Evolutionary conservation across 1,140 invertebrate genomes (phyloP), one percentile per base, ranked within the genome.

Genomic region (Leptoteleia sp.): DNA sequence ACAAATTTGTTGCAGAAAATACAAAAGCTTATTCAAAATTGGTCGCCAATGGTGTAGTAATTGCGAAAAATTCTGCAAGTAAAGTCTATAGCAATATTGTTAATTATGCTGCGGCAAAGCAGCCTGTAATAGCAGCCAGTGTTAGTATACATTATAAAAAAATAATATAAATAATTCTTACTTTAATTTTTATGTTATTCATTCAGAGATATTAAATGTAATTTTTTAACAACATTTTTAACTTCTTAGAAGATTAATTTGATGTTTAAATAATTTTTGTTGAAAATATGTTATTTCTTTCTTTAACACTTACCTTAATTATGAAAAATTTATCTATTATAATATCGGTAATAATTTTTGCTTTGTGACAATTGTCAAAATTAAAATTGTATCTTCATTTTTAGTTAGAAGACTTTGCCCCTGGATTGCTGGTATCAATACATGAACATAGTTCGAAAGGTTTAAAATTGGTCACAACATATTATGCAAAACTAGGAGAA

Each of bases 11-110:
- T n/a, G 81, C 88, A n/a, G 90, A 92, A 35, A 82, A 90, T 17
- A 87, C 89, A 12, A 89, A 90, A 75, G 92, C 93, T 0, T 94
- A 94, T 79, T 79, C 90, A 1, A 90, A 92, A 84, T 89, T 94
- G 11, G 82, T 90, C 0, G 87, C 85, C 64, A 92, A 95, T 83
- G 31, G 91, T 7, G 89, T 88, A 61, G 85, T 92, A 42, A 31
- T 94, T 40, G 80, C 83, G 1, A 86, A 87, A 47, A 93, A 93
- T 83, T 80, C 89, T 62, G 85, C 83, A 16, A 82, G 89, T 31
- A 87, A 90, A 72, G 17, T 92, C 0, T 92, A 90, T 54, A 81
- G 84, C 0, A 92, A 92, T 79, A 75, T 89, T 12, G 90, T 89
- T 48, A 87, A 90, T 31, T 92, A 91, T 79, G 79, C 91, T 4